Conservation (phyloP, 92 coral and sea anemone genomes). For the Virgularia gustaviana region DNA sequence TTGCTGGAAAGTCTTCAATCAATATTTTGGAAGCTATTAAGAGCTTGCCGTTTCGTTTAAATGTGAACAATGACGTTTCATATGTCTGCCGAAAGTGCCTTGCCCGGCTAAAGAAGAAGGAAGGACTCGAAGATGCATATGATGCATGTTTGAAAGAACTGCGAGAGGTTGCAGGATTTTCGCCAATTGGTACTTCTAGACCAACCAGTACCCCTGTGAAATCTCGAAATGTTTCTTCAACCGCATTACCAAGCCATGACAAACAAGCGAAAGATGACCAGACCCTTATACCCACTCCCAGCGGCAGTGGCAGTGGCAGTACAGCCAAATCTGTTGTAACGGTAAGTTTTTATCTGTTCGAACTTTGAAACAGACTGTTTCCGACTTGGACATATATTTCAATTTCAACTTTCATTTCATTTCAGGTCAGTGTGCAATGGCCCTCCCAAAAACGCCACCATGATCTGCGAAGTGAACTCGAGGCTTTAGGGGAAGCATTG, state of each 20-base stretch:
- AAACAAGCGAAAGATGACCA: neutral
- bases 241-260: neutral
- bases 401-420: neutral
- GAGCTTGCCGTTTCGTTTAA: neutral
- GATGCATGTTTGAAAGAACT: constrained; percentile 15
- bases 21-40: neutral
- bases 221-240: neutral
- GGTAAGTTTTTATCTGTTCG: neutral
- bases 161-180: neutral
- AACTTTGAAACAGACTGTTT: neutral
- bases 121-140: neutral
- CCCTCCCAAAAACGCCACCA: constrained; percentile 9
- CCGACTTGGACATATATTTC: neutral
- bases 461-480: neutral
- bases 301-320: neutral
- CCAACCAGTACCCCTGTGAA: neutral
- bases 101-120: constrained; percentile 2
- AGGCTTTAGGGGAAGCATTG: constrained; percentile 1
- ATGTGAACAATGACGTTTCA: neutral
- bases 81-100: constrained; percentile 1
- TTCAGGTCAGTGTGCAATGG: neutral
- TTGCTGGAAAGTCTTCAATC: neutral
- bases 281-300: neutral
- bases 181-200: neutral
- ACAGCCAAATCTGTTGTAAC: neutral